phyloP scores from a whole-genome alignment of 1,140 invertebrate species.

The Odontomachus brunneus region DNA sequence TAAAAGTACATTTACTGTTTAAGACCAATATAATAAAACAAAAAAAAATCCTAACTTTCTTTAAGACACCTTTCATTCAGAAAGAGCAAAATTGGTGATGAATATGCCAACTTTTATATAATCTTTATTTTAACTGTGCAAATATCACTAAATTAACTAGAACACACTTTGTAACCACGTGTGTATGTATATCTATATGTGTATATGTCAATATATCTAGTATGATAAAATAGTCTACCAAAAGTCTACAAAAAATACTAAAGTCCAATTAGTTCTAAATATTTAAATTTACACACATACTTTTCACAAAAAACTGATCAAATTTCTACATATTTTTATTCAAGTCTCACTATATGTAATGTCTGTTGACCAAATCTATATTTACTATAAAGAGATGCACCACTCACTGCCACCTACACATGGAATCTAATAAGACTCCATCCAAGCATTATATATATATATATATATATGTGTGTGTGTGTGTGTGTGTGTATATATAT shows the following conservation, averaged over 20 bases:
- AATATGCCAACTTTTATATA: conserved; percentile 2
- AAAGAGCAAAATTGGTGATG: background rate
- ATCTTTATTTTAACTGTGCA: background rate
- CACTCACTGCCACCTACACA: conserved; percentile 61
- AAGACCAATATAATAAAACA: background rate
- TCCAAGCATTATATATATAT: conserved; percentile 32
- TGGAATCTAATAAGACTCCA: conserved; percentile 36
- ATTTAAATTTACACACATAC: background rate
- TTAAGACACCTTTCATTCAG: background rate
- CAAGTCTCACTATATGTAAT: conserved; percentile 14
- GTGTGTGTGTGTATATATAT: too few relatives aligned
- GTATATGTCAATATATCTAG: background rate
- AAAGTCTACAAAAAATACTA: background rate
- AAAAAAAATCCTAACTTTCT: background rate
- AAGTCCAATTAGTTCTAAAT: conserved; percentile 12
- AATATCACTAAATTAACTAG: conserved; percentile 22
- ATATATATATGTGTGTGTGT: too few relatives aligned
- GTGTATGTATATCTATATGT: background rate
- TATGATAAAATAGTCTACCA: background rate
- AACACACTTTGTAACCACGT: background rate
- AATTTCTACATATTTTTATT: background rate
- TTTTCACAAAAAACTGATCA: conserved; percentile 12
- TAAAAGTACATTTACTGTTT: conserved; percentile 24
- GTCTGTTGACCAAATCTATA: conserved; percentile 63
- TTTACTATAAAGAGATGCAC: conserved; percentile 60